Base-by-base conservation (phyloP, 2,797 vertebrate species). In the Acanthurus lineatus region DNA sequence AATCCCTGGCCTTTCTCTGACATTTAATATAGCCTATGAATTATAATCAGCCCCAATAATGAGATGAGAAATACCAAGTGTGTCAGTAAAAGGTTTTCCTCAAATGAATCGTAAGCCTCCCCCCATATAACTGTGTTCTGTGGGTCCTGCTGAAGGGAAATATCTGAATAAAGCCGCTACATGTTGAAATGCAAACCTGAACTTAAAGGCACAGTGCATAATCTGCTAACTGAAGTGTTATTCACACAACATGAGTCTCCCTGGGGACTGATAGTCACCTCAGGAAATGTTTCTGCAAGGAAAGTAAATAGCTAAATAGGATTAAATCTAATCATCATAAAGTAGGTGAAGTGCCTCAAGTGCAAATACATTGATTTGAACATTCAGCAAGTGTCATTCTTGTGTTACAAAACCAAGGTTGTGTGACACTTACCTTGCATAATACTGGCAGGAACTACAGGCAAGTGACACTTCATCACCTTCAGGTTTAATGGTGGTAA, bases 1-100 rank as follows among this genome's bases (percentile, higher is more conserved):
- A 95, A 94, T 93, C 86, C 88, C 61, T 95, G 94, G 90, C 94
- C 94, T 95, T 95, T 95, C 87, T 76, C 78, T 95, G 94, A 94
- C 95, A 96, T 94, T 95, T 94, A 95, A 92, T 93, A 91, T 92
- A 89, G 86, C 85, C 89, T 85, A 88, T 92, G 93, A 93, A 94
- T 93, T 94, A 89, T 91, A 95, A 94, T 95, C 93, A 92, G 93
- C 83, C 80, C 76, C 85, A 92, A 93, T 95, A 95, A 94, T 91
- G 90, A 95, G 91, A 93, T 85, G 88, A 85, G 88, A 93, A 93
- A 93, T 94, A 92, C 89, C 92, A 94, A 91, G 89, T 85, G 83
- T 92, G 92, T 92, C 93, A 91, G 90, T 83, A 76, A 94, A 92
- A 94, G 90, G 86, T 92, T 93, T 89, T 83, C 76, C 86, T 91